Evolutionary conservation across 2,888 invertebrate species (phyloP).

Genomic region (Pseudanteris insignis): DNA sequence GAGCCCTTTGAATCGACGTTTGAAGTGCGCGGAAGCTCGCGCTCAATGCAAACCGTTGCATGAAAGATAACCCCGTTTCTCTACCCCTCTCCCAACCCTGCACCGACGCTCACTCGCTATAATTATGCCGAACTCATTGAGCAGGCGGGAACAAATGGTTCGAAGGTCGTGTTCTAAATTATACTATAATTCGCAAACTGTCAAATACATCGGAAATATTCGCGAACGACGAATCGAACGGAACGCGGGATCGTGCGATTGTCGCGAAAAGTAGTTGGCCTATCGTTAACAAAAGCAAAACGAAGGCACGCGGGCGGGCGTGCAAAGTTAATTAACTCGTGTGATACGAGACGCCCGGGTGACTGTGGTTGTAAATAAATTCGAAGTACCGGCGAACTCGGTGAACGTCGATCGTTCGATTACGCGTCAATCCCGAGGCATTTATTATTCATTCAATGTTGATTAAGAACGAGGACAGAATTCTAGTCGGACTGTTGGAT

Average conservation of each 20-base stretch:
- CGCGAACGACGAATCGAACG: slow-evolving; percentile 20
- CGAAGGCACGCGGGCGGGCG: not conserved
- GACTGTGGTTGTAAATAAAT: not conserved
- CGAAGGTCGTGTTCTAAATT: slow-evolving; percentile 27
- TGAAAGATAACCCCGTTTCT: slow-evolving; percentile 27
- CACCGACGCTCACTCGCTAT: slow-evolving; percentile 23
- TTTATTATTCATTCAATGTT: slow-evolving; percentile 21
- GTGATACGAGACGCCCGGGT: not conserved
- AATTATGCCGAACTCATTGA: slow-evolving; percentile 34
- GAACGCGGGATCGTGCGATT: slow-evolving; percentile 15
- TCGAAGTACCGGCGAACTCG: not conserved
- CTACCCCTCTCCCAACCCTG: too few species aligned
- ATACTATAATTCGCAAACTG: slow-evolving; percentile 36
- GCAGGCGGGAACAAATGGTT: slow-evolving; percentile 25
- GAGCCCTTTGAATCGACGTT: slow-evolving; percentile 39
- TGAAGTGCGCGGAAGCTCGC: slow-evolving; percentile 25
- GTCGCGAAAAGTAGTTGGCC: slow-evolving; percentile 27
- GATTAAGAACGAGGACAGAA: slow-evolving; percentile 16
- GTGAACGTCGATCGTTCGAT: slow-evolving; percentile 11
- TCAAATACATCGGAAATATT: slow-evolving; percentile 29
- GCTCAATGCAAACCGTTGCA: slow-evolving; percentile 26
- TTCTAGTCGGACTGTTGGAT: slow-evolving; percentile 7
- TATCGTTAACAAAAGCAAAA: slow-evolving; percentile 12
- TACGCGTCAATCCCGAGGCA: not conserved
- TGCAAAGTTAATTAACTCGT: slow-evolving; percentile 26